Evolutionary conservation across 2,888 invertebrate species (phyloP).

Genomic region (Salpingus planirostris): DNA sequence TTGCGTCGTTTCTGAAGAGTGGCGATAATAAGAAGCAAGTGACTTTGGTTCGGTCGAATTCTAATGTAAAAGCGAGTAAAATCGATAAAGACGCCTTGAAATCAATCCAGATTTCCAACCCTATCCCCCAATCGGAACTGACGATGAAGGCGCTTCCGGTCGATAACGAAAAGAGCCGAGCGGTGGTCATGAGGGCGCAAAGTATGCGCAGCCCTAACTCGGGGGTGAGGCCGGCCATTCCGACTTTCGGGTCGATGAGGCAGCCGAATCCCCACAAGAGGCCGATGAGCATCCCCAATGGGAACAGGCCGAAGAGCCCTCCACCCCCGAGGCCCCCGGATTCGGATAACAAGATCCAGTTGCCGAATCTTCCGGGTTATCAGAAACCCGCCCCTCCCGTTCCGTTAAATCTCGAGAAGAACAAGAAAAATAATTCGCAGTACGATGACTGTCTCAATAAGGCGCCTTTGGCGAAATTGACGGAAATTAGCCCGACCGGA

Average conservation of each 20-base stretch:
- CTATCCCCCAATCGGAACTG: slow-evolving; percentile 64
- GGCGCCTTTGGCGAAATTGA: slow-evolving; percentile 52
- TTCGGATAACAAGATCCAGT: slow-evolving; percentile 36
- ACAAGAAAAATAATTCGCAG: slow-evolving; percentile 37
- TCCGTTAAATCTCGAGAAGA: slow-evolving; percentile 1
- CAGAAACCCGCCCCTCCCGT: slow-evolving; percentile 50
- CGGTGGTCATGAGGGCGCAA: slow-evolving; percentile 67
- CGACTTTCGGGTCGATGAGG: slow-evolving; percentile 77
- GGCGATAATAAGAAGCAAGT: slow-evolving; percentile 45
- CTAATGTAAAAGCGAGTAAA: slow-evolving; percentile 52
- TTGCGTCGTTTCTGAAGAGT: slow-evolving; percentile 66
- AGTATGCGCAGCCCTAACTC: slow-evolving; percentile 62
- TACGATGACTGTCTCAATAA: slow-evolving; percentile 76
- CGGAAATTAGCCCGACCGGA: slow-evolving; percentile 48
- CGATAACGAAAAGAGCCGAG: slow-evolving; percentile 47
- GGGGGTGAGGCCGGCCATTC: slow-evolving; percentile 49
- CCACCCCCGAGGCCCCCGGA: slow-evolving; percentile 55
- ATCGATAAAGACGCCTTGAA: slow-evolving; percentile 63
- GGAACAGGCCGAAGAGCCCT: slow-evolving; percentile 62
- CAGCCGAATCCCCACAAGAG: slow-evolving; percentile 57
- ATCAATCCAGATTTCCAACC: slow-evolving; percentile 73
- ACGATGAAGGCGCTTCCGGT: slow-evolving; percentile 55
- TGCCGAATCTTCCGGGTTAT: slow-evolving; percentile 48
- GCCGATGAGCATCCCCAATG: slow-evolving; percentile 64
- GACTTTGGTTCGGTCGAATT: slow-evolving; percentile 46